phyloP scores from a whole-genome alignment of 64 coral and sea anemone species.

The Pachyseris speciosa region DNA sequence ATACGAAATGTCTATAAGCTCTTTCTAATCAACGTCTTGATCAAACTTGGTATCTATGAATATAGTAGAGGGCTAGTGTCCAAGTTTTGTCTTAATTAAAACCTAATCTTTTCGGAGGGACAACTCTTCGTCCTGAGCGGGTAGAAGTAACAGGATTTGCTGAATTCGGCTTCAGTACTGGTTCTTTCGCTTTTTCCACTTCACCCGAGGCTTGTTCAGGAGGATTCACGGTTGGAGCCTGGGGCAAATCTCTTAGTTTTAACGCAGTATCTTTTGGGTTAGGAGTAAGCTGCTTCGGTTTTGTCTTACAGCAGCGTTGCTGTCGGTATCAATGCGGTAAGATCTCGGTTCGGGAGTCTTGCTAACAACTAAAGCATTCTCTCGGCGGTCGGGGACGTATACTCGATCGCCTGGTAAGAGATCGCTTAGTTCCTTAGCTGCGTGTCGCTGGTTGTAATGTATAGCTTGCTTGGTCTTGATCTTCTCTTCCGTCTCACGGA shows the following conservation, averaged over 20 bases:
- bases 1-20: neutral
- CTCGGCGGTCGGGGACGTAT: too few species aligned
- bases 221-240: neutral
- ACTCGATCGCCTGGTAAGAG: too few species aligned
- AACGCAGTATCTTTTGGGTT: too few species aligned
- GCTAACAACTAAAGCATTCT: neutral
- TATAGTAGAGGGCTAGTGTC: too few species aligned
- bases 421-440: too few species aligned
- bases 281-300: too few species aligned
- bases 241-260: too few species aligned
- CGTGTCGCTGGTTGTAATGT: too few species aligned
- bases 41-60: neutral
- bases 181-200: too few species aligned
- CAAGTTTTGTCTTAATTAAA: neutral
- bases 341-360: constrained; percentile 1
- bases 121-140: too few species aligned
- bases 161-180: neutral
- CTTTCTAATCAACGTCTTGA: neutral
- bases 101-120: neutral
- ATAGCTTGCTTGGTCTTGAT: neutral
- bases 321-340: neutral
- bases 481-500: neutral
- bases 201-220: neutral
- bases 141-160: neutral
- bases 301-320: neutral